Evolutionary conservation across 2,888 invertebrate species (phyloP).

Genomic region (Drosophila koepferae): DNA sequence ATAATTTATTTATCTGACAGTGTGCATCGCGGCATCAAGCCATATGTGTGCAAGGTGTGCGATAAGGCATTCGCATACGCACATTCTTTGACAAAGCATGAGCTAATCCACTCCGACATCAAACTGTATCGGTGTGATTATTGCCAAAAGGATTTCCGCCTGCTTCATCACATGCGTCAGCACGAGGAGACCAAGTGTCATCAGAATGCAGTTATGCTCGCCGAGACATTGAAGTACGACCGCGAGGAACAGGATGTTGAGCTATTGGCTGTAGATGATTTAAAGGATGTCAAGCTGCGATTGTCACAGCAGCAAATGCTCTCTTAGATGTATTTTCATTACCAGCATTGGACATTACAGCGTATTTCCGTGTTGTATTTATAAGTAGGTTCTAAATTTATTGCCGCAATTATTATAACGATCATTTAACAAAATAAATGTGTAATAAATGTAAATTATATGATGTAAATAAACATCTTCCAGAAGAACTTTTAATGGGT

Average conservation of each 20-base stretch:
- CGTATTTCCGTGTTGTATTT: slow-evolving; percentile 14
- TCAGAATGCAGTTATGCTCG: slow-evolving; percentile 77
- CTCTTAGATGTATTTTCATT: slow-evolving; percentile 16
- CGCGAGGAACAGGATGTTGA: slow-evolving; percentile 55
- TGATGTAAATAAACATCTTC: not conserved
- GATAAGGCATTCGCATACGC: slow-evolving; percentile 81
- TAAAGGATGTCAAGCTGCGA: slow-evolving; percentile 45
- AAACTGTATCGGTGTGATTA: slow-evolving; percentile 82
- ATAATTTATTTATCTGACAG: slow-evolving; percentile 31
- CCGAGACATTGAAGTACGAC: slow-evolving; percentile 57
- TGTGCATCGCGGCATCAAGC: slow-evolving; percentile 82
- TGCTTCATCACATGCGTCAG: slow-evolving; percentile 83
- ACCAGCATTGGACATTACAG: slow-evolving; percentile 10
- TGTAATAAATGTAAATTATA: too few relatives aligned
- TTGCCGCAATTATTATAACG: slow-evolving; percentile 5
- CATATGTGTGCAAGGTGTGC: slow-evolving; percentile 81
- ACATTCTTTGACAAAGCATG: slow-evolving; percentile 82
- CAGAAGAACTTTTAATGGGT: not conserved
- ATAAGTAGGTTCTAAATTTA: slow-evolving; percentile 21
- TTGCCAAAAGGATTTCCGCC: slow-evolving; percentile 83
- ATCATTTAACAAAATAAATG: not conserved
- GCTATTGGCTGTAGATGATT: slow-evolving; percentile 43
- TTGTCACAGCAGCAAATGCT: slow-evolving; percentile 36
- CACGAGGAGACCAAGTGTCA: slow-evolving; percentile 83
- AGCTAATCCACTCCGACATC: slow-evolving; percentile 82